A percentile compares a stretch with the other conserved stretches of the same genome.
These are phyloP conservation scores for Catharus minimus DNA, from an alignment of 2,113 vertebrate genomes.

Conservation along the genomic window DNA sequence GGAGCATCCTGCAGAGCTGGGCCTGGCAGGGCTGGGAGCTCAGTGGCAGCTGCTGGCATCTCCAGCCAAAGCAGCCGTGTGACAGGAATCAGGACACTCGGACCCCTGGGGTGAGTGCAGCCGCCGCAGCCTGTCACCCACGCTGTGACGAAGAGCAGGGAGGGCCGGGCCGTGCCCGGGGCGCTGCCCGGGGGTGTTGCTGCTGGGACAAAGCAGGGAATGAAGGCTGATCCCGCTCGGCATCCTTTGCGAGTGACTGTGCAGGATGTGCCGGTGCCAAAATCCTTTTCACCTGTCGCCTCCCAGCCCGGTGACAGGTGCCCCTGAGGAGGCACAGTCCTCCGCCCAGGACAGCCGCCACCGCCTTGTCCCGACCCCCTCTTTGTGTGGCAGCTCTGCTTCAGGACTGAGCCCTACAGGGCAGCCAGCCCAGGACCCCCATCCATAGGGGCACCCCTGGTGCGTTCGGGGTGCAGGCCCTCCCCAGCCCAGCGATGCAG, in stretches of 20 bases:
- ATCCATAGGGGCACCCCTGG: neutral
- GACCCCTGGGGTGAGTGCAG: neutral
- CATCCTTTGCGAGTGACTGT: slow-evolving; percentile 1
- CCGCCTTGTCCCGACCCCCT: accelerated
- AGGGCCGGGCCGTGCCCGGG: neutral
- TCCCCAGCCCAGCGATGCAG: neutral
- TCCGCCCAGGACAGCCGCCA: neutral
- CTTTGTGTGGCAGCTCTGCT: neutral
- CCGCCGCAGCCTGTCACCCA: neutral
- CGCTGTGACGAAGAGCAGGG: neutral
- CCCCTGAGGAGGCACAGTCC: neutral
- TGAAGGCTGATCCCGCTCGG: neutral
- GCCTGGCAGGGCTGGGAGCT: neutral
- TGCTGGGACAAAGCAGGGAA: neutral
- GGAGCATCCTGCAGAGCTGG: accelerated
- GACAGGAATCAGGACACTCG: accelerated
- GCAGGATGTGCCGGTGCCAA: neutral
- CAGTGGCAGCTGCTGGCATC: neutral
- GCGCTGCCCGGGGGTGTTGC: neutral
- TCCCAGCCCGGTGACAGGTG: neutral
- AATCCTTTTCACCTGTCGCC: neutral
- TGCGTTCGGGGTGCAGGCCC: accelerated
- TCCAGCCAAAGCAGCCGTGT: neutral
- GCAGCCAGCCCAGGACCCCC: accelerated
- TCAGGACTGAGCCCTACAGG: accelerated